These are phyloP conservation scores for Anser brachyrhynchus DNA, from an alignment of 2,113 vertebrate genomes.

Conservation along the genomic window DNA sequence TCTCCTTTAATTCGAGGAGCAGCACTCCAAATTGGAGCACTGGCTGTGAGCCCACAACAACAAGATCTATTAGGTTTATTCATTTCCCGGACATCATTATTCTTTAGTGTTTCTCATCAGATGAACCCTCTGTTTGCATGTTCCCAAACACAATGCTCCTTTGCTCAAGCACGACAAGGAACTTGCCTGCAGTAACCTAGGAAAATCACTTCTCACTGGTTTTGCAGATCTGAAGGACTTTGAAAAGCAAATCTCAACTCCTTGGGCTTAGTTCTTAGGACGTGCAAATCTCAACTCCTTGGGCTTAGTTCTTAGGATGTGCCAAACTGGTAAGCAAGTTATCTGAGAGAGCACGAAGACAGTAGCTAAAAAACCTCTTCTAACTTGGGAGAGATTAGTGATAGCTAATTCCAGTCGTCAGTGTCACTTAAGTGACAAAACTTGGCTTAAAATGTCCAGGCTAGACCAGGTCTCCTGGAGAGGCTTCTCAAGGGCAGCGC, in stretches of 20 bases:
- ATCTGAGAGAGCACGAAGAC: neutral
- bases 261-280: neutral
- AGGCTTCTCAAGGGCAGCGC: neutral
- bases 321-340: neutral
- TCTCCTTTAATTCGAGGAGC: neutral
- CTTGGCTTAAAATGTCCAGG: neutral
- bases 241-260: neutral
- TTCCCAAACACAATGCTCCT: rapidly evolving
- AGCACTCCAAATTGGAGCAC: rapidly evolving
- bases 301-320: neutral
- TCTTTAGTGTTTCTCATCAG: neutral
- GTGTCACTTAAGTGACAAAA: neutral
- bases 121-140: neutral
- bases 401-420: neutral
- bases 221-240: neutral
- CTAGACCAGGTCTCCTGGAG: neutral
- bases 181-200: neutral
- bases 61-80: neutral
- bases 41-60: neutral
- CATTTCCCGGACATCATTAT: neutral
- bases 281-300: neutral
- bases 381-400: neutral
- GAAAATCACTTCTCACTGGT: neutral
- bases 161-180: neutral
- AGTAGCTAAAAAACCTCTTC: neutral